phyloP scores from a whole-genome alignment of 2,888 invertebrate species.

The Drosophila atroscutellata region DNA sequence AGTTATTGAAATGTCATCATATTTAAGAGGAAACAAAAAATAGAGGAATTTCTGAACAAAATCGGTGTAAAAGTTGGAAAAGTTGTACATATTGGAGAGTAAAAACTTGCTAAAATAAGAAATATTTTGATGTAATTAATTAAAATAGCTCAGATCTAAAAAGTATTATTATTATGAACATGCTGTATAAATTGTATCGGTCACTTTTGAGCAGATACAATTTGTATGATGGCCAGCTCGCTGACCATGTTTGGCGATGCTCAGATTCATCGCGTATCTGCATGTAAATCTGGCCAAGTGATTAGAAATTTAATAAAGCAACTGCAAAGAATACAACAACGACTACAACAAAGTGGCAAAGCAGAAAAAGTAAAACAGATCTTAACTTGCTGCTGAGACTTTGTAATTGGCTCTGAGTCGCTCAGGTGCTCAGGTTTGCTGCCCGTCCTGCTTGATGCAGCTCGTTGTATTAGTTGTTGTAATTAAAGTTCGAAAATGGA shows the following conservation, averaged over 20 bases:
- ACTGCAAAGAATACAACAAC: constrained; percentile 30
- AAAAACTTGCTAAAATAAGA: background rate
- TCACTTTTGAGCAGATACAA: background rate
- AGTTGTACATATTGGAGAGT: background rate
- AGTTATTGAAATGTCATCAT: background rate
- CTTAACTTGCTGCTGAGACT: constrained; percentile 56
- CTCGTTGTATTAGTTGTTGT: constrained; percentile 74
- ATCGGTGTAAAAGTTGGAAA: background rate
- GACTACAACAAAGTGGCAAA: constrained; percentile 45
- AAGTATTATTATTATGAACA: background rate
- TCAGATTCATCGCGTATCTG: constrained; percentile 34
- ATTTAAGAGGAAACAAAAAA: background rate
- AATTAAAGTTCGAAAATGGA: constrained; percentile 76
- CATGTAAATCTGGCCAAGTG: constrained; percentile 48
- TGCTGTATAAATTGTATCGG: background rate
- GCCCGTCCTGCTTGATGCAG: constrained; percentile 49
- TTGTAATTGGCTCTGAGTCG: constrained; percentile 61
- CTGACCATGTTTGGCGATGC: constrained; percentile 8
- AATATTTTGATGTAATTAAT: background rate
- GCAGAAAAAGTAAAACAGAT: constrained; percentile 48
- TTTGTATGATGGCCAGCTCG: background rate
- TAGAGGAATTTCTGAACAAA: background rate
- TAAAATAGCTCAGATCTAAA: background rate
- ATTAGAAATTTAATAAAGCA: constrained; percentile 69
- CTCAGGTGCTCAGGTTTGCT: constrained; percentile 30